Evolutionary conservation across 2,888 invertebrate genomes (phyloP), one percentile per base, ranked within the genome.

Genomic region (Tridacna crocea): DNA sequence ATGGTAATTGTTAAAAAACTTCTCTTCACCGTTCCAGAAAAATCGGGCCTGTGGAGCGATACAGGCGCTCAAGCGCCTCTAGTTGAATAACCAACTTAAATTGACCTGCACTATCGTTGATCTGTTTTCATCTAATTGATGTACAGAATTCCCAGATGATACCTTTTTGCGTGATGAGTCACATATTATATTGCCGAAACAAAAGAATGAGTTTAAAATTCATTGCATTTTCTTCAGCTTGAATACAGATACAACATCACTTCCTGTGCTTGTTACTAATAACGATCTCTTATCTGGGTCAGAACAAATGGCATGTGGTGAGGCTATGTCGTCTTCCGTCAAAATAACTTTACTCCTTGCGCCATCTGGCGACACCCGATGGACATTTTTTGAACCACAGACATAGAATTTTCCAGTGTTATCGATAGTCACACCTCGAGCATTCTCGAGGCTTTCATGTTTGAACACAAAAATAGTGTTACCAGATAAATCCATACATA

Each of bases 341-440:
- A 86, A 51, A 12, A 86, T 47, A 13, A 84, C 61, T 19, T 77
- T 72, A 15, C 74, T 60, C 17, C n/a, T 51, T n/a, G 73, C 60
- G 10, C 86, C 86, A 75, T 86, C 86, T 26, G 79, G 77, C 12
- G 82, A 82, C 48, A 86, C 78, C 60, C 82, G 82, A 55, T 81
- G 82, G 13, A 86, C 78, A 58, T 83, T 86, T 47, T 82, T 84
- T 0, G 84, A 84, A 11, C 86, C 86, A 60, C 86, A 86, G 24
- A 86, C 86, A 48, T 84, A 86, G 24, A 82, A 77, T 58, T 77
- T 75, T 11, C 86, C 86, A n/a, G 76, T 70, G 8, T 79, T 73
- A 51, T 84, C 86, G 17, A 80, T 76, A 8, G 82, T 63, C 1
- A 86, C 66, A 17, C 84, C 86, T 17, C 83, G 74, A 3, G 84